Evolutionary conservation across 2,888 invertebrate genomes (phyloP).

Genomic region (Balanococcus diminutus): DNA sequence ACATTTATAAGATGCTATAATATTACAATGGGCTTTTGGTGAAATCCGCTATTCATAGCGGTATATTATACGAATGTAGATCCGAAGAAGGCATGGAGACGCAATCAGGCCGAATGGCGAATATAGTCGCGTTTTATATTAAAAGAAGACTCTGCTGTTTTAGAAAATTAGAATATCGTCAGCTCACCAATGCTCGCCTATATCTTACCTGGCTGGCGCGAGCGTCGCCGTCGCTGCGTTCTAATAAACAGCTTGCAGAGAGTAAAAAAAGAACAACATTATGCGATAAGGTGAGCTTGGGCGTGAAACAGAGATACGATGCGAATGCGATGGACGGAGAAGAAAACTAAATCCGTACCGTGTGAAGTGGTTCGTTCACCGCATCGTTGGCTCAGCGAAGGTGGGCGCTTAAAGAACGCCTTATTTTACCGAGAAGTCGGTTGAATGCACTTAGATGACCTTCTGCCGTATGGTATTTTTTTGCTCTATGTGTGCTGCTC

Average conservation of each 20-base stretch:
- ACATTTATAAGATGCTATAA: background rate
- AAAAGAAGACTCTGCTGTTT: background rate
- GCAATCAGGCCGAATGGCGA: too few relatives aligned
- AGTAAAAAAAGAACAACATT: background rate
- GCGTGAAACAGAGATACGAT: background rate
- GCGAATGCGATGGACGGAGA: background rate
- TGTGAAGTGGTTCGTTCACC: conserved; percentile 49
- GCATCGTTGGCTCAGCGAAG: conserved; percentile 34
- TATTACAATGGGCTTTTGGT: background rate
- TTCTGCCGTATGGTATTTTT: conserved; percentile 22
- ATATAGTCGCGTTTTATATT: background rate
- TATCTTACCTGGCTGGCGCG: background rate
- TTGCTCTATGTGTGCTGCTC: background rate
- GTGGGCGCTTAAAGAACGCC: conserved; percentile 37
- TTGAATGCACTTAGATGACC: conserved; percentile 54
- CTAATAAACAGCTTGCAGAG: background rate
- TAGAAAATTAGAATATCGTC: conserved; percentile 43
- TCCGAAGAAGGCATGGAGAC: background rate
- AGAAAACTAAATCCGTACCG: conserved; percentile 40
- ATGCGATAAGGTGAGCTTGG: background rate
- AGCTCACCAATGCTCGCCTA: background rate
- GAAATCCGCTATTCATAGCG: conserved; percentile 7
- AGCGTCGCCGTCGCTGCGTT: background rate
- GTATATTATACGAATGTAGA: background rate
- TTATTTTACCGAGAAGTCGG: conserved; percentile 51